Conservation (phyloP, 1,140 invertebrate species). For the Drosophila truncata region DNA sequence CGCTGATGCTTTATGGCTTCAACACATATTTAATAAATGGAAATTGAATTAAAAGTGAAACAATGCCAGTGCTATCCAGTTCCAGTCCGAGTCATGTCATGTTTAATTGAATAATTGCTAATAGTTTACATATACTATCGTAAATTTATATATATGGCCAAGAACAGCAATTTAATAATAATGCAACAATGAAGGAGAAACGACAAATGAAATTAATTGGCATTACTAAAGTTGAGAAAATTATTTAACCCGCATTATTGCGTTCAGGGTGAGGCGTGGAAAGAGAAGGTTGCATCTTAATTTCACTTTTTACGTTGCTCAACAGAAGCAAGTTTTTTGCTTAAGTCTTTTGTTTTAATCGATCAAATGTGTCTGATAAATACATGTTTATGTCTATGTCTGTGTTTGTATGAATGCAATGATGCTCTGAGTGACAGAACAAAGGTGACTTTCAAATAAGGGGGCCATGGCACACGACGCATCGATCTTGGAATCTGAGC, state of each 20-base stretch:
- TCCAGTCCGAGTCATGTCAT: slow-evolving; percentile 37
- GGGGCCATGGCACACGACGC: slow-evolving; percentile 24
- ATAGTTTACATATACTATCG: slow-evolving; percentile 20
- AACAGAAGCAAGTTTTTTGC: slow-evolving; percentile 54
- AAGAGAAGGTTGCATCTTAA: slow-evolving; percentile 53
- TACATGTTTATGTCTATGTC: slow-evolving; percentile 28
- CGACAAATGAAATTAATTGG: slow-evolving; percentile 61
- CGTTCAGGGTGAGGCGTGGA: slow-evolving; percentile 40
- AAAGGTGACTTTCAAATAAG: slow-evolving; percentile 41
- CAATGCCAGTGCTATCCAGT: slow-evolving; percentile 63
- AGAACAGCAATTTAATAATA: slow-evolving; percentile 42
- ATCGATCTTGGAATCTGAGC: slow-evolving; percentile 18
- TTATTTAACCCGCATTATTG: slow-evolving; percentile 41
- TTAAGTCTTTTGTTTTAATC: slow-evolving; percentile 64
- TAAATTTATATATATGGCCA: slow-evolving; percentile 19
- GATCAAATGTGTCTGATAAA: slow-evolving; percentile 44
- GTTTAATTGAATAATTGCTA: slow-evolving; percentile 59
- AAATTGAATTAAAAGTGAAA: slow-evolving; percentile 40
- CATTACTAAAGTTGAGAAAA: slow-evolving; percentile 56
- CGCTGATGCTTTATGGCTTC: slow-evolving; percentile 26
- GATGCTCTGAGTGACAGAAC: slow-evolving; percentile 42
- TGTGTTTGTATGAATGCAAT: slow-evolving; percentile 9
- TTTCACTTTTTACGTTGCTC: slow-evolving; percentile 55
- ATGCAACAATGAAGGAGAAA: slow-evolving; percentile 58
- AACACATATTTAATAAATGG: slow-evolving; percentile 56